phyloP scores from a whole-genome alignment of 2,888 invertebrate genomes.

The Monochamus alternatus region DNA sequence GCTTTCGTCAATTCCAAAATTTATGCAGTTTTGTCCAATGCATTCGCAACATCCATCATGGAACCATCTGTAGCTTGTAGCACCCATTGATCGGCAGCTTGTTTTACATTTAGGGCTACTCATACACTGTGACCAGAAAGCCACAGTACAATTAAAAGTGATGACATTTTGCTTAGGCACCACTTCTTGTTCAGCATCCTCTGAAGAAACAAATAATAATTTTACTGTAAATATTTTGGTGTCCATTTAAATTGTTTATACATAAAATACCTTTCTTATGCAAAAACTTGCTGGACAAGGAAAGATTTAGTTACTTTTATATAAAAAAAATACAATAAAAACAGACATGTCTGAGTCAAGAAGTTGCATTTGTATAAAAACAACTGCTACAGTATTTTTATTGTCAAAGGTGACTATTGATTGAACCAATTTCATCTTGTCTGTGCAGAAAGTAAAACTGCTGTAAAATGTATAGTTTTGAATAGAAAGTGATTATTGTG shows the following conservation, averaged over 20 bases:
- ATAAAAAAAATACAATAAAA: too few species aligned
- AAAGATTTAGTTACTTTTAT: too few species aligned
- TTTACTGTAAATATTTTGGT: not conserved
- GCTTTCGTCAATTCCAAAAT: constrained; percentile 92
- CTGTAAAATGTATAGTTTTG: too few species aligned
- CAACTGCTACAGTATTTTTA: too few species aligned
- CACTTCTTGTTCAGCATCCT: constrained; percentile 79
- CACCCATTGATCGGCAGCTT: constrained; percentile 88
- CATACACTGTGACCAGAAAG: constrained; percentile 92
- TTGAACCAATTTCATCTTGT: too few species aligned
- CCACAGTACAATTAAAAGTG: constrained; percentile 93
- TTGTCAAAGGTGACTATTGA: too few species aligned
- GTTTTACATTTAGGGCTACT: constrained; percentile 90
- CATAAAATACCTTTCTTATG: too few species aligned
- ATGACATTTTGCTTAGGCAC: constrained; percentile 71
- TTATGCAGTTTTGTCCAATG: constrained; percentile 89
- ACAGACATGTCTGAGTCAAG: too few species aligned
- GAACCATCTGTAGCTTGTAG: constrained; percentile 92
- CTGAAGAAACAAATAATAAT: constrained; percentile 67
- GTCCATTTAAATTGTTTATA: not conserved
- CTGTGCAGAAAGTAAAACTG: too few species aligned
- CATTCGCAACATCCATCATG: constrained; percentile 97
- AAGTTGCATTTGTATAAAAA: too few species aligned
- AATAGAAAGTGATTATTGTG: too few species aligned
- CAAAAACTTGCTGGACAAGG: too few species aligned